Conservation (phyloP, 37 sponge, comb jelly and placozoan genomes). For the Ianthella basta region DNA sequence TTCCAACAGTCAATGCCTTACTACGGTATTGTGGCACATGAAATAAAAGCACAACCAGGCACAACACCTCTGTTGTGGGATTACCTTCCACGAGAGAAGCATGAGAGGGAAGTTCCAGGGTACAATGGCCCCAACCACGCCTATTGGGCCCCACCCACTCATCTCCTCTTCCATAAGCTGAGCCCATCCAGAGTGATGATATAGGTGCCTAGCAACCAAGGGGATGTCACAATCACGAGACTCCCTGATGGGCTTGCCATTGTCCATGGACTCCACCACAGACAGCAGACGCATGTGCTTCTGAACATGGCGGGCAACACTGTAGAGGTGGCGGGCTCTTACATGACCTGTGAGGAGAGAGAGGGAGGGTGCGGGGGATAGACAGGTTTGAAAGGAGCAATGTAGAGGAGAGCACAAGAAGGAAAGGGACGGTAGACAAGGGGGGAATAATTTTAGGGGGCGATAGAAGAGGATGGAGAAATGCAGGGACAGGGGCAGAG, state of each 20-base stretch:
- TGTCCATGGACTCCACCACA: conserved; percentile 93
- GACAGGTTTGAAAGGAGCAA: too few species aligned
- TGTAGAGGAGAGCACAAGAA: not conserved
- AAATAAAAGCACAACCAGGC: too few species aligned
- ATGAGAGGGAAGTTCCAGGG: conserved; percentile 98
- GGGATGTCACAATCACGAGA: conserved; percentile 90
- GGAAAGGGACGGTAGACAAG: not conserved
- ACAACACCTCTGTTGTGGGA: too few species aligned
- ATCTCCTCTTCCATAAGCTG: conserved; percentile 91
- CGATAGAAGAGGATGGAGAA: not conserved
- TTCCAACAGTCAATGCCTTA: too few species aligned
- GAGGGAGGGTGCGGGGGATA: not conserved
- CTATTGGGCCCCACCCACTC: conserved; percentile 88
- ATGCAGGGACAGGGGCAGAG: too few species aligned
- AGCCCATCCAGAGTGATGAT: conserved; percentile 96
- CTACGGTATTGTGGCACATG: too few species aligned
- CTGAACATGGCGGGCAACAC: conserved; percentile 90
- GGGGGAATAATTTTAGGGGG: too few species aligned
- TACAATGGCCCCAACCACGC: conserved; percentile 94
- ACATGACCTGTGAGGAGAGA: conserved; percentile 57
- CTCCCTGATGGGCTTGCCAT: conserved; percentile 95
- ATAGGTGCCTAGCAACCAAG: conserved; percentile 86
- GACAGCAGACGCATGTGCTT: conserved; percentile 91
- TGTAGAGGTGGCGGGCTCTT: conserved; percentile 83
- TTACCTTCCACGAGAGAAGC: conserved; percentile 93